A percentile compares a stretch with the other conserved stretches of the same genome.
Evolutionary conservation across 2,888 invertebrate genomes (phyloP).

Genomic region (Periphyllus acericola): DNA sequence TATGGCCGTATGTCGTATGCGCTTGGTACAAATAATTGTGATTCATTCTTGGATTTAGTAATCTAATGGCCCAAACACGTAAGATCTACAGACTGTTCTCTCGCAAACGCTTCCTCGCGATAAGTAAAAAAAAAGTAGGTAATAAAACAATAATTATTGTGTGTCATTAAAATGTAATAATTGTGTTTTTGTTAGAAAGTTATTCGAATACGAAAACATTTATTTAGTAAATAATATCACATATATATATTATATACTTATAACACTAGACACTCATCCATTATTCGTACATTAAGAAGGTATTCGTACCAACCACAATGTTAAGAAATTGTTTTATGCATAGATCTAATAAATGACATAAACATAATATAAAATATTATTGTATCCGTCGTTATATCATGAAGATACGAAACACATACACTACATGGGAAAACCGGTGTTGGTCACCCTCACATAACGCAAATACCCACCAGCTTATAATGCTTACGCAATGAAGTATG

Average conservation of each 20-base stretch:
- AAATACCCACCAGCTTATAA: background rate
- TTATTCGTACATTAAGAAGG: background rate
- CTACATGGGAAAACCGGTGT: background rate
- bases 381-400: background rate
- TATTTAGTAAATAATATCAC: background rate
- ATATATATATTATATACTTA: background rate
- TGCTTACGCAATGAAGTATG: background rate
- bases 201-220: background rate
- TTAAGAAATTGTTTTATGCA: background rate
- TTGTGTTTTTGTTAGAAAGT: background rate
- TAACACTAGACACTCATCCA: no score
- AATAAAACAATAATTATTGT: no score
- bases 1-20: no score
- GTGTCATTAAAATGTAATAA: conserved; percentile 2
- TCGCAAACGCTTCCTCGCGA: background rate
- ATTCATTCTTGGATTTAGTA: background rate
- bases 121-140: no score
- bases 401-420: conserved; percentile 24
- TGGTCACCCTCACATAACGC: background rate
- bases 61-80: background rate
- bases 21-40: background rate
- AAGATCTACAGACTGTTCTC: background rate
- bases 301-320: background rate
- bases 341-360: conserved; percentile 12
- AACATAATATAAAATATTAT: no score